Conservation (phyloP, 2,888 invertebrate species). For the Cepaea hortensis region DNA sequence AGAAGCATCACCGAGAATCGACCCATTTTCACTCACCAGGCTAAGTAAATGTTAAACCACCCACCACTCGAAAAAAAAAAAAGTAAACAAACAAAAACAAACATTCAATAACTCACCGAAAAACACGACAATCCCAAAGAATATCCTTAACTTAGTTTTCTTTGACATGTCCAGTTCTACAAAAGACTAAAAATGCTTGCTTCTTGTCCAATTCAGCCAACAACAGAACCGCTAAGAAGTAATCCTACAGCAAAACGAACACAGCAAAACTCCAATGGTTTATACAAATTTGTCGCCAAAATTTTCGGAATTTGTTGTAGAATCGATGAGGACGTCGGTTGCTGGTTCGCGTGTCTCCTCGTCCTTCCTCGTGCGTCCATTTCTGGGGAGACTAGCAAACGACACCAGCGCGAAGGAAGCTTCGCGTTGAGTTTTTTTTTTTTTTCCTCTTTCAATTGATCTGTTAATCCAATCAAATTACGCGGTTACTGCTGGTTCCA, state of each 20-base stretch:
- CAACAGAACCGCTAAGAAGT: not conserved
- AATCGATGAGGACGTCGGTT: not conserved
- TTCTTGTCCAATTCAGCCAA: not conserved
- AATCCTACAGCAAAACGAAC: not conserved
- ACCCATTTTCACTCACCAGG: not conserved
- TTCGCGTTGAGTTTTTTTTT: not conserved
- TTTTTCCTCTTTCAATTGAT: not conserved
- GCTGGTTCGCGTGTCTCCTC: not conserved
- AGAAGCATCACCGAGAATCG: not conserved
- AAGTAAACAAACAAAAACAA: not conserved
- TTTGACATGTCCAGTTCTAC: not conserved
- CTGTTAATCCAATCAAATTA: conserved; percentile 28
- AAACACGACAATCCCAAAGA: not conserved
- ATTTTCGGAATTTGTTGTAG: conserved; percentile 12
- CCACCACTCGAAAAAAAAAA: not conserved
- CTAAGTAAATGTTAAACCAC: not conserved
- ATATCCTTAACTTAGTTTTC: not conserved
- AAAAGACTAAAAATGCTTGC: not conserved
- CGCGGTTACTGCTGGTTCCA: not conserved
- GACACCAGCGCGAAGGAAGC: not conserved
- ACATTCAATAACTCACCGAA: conserved; percentile 16
- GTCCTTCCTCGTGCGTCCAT: not conserved
- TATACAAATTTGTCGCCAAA: not conserved
- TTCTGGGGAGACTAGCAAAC: not conserved
- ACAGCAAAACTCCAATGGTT: not conserved